These are phyloP conservation scores for Trachelus troglodyta DNA, from an alignment of 2,888 invertebrate species.

Conservation along the genomic window DNA sequence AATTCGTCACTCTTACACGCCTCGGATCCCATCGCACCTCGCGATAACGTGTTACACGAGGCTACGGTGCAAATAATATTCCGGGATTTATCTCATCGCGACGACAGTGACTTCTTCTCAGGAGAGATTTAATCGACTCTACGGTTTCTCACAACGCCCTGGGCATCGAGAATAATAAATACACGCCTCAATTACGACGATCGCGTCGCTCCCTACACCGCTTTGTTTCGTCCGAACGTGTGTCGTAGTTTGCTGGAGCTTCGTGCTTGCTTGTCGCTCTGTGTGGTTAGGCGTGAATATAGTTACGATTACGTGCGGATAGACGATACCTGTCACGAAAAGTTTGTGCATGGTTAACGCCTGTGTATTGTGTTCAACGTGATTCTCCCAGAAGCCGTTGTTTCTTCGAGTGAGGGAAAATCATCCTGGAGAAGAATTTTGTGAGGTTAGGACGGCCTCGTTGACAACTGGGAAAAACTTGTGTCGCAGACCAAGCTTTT, in stretches of 20 bases:
- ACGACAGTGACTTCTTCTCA: neutral
- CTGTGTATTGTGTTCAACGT: neutral
- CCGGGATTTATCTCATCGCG: neutral
- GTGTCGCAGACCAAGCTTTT: neutral
- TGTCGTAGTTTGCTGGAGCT: neutral
- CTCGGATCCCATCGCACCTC: neutral
- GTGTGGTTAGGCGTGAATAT: neutral
- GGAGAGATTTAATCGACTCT: neutral
- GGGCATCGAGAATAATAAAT: neutral
- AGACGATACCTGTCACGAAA: neutral
- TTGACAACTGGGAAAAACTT: neutral
- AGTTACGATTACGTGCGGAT: neutral
- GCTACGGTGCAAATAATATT: neutral
- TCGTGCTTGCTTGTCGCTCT: neutral
- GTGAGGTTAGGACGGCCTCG: neutral
- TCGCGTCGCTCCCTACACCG: neutral
- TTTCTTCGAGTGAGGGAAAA: neutral
- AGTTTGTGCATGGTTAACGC: neutral
- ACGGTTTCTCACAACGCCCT: neutral
- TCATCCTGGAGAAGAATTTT: neutral
- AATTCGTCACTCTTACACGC: neutral
- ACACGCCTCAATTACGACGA: neutral
- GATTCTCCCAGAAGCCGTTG: neutral
- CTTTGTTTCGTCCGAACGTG: neutral
- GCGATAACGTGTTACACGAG: neutral